Evolutionary conservation across 1,140 invertebrate species (phyloP), one percentile per base, ranked within the genome.

Genomic region (Meteorus sp.): DNA sequence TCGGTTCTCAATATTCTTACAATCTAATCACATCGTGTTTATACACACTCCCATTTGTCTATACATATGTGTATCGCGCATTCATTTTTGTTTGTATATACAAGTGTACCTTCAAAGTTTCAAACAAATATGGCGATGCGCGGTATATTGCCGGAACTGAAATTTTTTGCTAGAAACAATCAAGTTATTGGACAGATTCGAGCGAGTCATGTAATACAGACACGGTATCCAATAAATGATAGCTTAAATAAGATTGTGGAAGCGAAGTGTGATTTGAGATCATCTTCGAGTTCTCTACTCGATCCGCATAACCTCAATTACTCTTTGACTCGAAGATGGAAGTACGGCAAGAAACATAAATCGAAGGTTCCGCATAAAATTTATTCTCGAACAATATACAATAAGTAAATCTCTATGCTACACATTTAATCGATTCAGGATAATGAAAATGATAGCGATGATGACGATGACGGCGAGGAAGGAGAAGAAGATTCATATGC

Each of bases 401-500:
- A 17, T 33, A 19, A 52, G 9, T 35, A 31, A 9, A 5, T n/a
- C 13, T 15, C 37, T 50, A 27, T n/a, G 8, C 13, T 27, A 50
- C 37, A 19, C 1, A 22, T 31, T 23, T n/a, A 33, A 52, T 37
- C 47, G 0, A 20, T 33, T 1, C 13, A 47, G 25, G 7, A 47
- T 47, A 33, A 17, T 33, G 8, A 44, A 6, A 27, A 33, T 29
- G 29, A 22, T 13, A 23, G 39, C 17, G 48, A 57, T 6, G 60
- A 51, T 4, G 58, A 52, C 6, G 47, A 54, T 33, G 51, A 54
- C 2, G 57, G 55, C 1, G 54, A 57, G 4, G 48, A 53, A 5
- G 55, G 47, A 4, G 53, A 45, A n/a, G n/a, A 11, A 6, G 50
- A 57, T 43, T 15, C 7, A 20, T 31, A 39, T 8, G 11, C 29